Percentiles rank a stretch among this genome's conserved stretches.
Conservation (phyloP, 2,113 vertebrate genomes). For the Erinaceus europaeus region DNA sequence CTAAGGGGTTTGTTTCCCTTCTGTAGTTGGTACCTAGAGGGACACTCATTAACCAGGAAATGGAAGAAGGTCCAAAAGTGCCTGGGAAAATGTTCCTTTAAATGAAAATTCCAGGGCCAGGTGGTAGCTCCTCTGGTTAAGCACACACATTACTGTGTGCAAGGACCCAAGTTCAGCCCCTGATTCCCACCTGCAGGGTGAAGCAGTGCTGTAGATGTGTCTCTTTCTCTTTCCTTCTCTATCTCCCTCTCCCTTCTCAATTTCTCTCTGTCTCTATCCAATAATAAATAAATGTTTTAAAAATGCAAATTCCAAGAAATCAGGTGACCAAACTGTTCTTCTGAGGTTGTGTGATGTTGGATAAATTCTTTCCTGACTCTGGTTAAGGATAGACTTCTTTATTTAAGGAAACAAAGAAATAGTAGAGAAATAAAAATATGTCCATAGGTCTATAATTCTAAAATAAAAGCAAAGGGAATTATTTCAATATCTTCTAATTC, state of each 20-base stretch:
- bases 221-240: too few species aligned
- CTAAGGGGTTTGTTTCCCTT: not conserved
- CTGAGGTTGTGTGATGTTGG: not conserved
- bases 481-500: not conserved
- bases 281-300: too few species aligned
- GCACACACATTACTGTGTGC: too few species aligned
- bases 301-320: too few species aligned
- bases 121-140: too few species aligned
- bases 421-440: not conserved
- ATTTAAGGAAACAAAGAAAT: not conserved
- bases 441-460: not conserved
- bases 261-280: too few species aligned
- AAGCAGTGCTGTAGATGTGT: too few species aligned
- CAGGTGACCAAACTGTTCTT: not conserved
- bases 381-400: not conserved
- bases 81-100: not conserved
- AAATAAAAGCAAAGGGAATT: constrained; percentile 19
- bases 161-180: too few species aligned
- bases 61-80: not conserved
- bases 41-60: not conserved
- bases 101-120: not conserved
- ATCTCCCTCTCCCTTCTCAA: too few species aligned
- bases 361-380: not conserved
- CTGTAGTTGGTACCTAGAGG: not conserved
- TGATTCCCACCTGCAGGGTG: too few species aligned